phyloP scores from a whole-genome alignment of 2,797 vertebrate species.

The Philypnodon macrostomus region DNA sequence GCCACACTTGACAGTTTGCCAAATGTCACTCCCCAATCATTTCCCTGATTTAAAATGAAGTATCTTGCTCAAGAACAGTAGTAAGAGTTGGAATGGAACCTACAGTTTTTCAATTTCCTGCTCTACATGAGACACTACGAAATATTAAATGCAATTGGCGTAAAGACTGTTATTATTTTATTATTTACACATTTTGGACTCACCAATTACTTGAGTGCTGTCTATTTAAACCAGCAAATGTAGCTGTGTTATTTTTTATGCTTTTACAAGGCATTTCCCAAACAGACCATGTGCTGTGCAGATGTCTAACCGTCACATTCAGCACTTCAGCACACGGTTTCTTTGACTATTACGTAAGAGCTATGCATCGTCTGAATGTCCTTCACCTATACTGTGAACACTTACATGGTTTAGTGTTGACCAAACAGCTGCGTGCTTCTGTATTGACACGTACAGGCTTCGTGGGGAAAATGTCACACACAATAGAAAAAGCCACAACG shows the following conservation, averaged over 20 bases:
- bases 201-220: too few species aligned
- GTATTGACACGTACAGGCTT: slow-evolving; percentile 27
- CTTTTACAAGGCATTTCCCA: slow-evolving; percentile 18
- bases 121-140: too few species aligned
- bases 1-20: too few species aligned
- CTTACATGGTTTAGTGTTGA: slow-evolving; percentile 30
- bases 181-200: too few species aligned
- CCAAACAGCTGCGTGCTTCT: slow-evolving; percentile 15
- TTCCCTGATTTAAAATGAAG: too few species aligned
- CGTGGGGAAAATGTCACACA: slow-evolving; percentile 40
- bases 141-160: too few species aligned
- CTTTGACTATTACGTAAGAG: slow-evolving; percentile 34
- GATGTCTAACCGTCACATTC: background rate
- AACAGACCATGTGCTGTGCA: background rate
- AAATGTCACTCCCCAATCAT: too few species aligned
- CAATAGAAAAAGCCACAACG: slow-evolving; percentile 42
- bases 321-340: slow-evolving; percentile 7
- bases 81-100: too few species aligned
- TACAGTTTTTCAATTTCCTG: too few species aligned
- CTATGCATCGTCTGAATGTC: slow-evolving; percentile 14
- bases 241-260: background rate
- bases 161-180: too few species aligned
- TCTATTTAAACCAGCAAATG: background rate
- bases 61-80: too few species aligned
- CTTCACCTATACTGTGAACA: slow-evolving; percentile 12